Conservation (phyloP, 2,888 invertebrate species). For the Habrosyne pyritoides region DNA sequence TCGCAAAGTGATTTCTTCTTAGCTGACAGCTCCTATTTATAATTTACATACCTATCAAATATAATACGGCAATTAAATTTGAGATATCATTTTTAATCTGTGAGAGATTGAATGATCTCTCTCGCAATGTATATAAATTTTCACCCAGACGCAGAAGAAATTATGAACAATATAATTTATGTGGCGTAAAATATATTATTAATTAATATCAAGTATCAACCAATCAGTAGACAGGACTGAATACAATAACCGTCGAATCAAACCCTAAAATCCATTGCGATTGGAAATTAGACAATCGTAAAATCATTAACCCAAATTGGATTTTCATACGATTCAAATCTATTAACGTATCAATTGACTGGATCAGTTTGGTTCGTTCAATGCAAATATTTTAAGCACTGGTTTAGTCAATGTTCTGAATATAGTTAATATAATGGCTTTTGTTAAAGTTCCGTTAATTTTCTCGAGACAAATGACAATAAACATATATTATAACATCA, state of each 20-base stretch:
- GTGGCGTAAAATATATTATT: background rate
- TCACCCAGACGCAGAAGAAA: too few relatives aligned
- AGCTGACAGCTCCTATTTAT: too few relatives aligned
- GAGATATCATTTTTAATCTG: too few relatives aligned
- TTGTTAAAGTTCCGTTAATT: background rate
- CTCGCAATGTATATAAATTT: too few relatives aligned
- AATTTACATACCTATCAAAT: too few relatives aligned
- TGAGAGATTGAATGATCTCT: too few relatives aligned
- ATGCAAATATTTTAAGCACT: background rate
- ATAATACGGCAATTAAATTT: too few relatives aligned
- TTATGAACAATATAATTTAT: too few relatives aligned
- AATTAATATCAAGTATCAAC: background rate
- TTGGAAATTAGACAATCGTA: conserved; percentile 5
- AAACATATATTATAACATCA: too few relatives aligned
- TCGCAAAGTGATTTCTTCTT: too few relatives aligned
- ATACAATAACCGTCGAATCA: background rate
- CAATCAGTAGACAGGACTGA: background rate
- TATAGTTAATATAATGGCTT: background rate
- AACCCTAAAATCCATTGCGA: background rate
- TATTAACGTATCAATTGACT: background rate
- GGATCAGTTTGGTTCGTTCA: background rate
- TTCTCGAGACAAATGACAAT: too few relatives aligned
- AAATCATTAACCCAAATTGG: background rate
- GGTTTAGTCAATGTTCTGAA: background rate
- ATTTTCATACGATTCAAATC: background rate